Percentiles rank a stretch among this genome's conserved stretches.
Conservation (phyloP, 2,113 vertebrate species). For the Xiphophorus hellerii region DNA sequence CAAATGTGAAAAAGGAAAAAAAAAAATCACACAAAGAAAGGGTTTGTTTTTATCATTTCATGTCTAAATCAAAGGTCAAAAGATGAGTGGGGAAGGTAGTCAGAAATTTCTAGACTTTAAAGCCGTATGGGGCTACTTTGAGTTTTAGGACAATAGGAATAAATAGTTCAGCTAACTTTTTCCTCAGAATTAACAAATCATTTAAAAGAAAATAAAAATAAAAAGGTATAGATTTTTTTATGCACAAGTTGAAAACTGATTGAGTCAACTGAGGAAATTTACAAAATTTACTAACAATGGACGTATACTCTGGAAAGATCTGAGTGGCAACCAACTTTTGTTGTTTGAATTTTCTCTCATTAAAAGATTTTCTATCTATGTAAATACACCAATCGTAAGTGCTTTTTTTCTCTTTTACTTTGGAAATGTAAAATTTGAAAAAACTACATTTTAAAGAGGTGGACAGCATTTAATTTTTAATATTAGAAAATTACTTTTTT, state of each 20-base stretch:
- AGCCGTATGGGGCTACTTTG: slow-evolving; percentile 2
- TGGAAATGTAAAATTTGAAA: slow-evolving; percentile 7
- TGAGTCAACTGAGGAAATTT: background rate
- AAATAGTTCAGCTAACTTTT: background rate
- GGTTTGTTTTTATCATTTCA: background rate
- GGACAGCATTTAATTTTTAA: background rate
- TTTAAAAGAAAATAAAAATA: background rate
- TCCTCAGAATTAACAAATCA: background rate
- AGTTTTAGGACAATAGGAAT: background rate
- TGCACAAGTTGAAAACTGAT: background rate
- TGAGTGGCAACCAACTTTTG: background rate
- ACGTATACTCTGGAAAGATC: background rate
- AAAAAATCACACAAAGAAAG: background rate
- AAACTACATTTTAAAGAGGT: slow-evolving; percentile 18
- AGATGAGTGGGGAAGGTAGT: background rate
- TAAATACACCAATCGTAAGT: slow-evolving; percentile 15
- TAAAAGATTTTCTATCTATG: background rate
- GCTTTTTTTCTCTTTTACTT: background rate
- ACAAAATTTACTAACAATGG: background rate
- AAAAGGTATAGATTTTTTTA: slow-evolving; percentile 3
- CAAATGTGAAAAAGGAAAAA: background rate
- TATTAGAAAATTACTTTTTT: background rate
- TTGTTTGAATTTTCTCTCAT: background rate
- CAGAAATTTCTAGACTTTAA: background rate
- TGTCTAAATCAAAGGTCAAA: background rate